Conservation (phyloP, 2,797 vertebrate species). For the Vespertilio murinus region DNA sequence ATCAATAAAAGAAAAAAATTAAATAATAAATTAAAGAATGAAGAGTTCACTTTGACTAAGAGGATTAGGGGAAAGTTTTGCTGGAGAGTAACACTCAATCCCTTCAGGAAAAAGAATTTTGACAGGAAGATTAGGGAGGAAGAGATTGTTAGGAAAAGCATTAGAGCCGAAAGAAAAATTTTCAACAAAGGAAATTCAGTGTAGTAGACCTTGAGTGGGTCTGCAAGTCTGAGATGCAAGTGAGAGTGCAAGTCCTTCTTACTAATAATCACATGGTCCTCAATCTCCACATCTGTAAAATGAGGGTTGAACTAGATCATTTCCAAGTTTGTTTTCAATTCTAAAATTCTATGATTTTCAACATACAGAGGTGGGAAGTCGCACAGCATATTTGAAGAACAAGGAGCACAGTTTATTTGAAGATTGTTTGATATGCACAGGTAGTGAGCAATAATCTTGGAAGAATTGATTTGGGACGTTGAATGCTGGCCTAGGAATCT, state of each 20-base stretch:
- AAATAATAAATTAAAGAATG: background rate
- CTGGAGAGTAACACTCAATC: background rate
- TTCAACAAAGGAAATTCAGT: background rate
- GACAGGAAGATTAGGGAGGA: background rate
- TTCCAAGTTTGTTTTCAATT: background rate
- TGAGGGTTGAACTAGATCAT: background rate
- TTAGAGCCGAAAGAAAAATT: background rate
- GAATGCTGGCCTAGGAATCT: background rate
- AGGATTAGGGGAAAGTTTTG: background rate
- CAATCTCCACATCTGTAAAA: background rate
- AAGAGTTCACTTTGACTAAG: background rate
- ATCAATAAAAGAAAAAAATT: too few relatives aligned
- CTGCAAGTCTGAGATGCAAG: background rate
- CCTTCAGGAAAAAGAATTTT: background rate
- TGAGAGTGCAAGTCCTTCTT: background rate
- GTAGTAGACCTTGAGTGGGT: background rate
- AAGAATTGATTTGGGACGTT: background rate
- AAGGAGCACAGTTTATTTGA: background rate
- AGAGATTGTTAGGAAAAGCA: background rate
- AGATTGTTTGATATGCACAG: background rate
- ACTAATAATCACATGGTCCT: background rate
- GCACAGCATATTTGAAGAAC: background rate
- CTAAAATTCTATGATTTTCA: background rate
- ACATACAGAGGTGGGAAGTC: background rate
- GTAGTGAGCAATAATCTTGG: background rate